These are phyloP conservation scores for Meles meles DNA, from an alignment of 2,113 vertebrate species.

Conservation along the genomic window DNA sequence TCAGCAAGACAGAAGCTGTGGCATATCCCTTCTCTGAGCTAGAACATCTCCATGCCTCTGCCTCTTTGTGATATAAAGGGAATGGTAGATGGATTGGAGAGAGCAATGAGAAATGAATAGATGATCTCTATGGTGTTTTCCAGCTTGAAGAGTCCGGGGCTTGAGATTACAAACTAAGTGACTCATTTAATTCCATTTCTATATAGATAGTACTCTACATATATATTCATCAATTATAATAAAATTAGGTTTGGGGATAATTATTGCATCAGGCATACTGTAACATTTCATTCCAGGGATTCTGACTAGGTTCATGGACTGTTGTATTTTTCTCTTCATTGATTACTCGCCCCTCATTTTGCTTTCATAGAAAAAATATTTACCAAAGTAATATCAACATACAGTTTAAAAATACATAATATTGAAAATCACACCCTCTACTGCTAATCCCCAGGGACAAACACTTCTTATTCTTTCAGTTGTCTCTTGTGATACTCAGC, in stretches of 20 bases:
- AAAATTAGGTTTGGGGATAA: neutral
- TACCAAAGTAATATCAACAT: neutral
- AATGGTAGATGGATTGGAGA: neutral
- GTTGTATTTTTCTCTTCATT: neutral
- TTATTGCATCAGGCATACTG: neutral
- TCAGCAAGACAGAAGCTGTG: neutral
- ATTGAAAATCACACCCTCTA: neutral
- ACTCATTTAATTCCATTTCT: neutral
- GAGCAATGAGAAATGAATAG: neutral
- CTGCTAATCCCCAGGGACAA: neutral
- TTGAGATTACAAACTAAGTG: neutral
- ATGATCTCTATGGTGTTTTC: neutral
- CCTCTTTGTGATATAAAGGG: neutral
- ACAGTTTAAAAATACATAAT: neutral
- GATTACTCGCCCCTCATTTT: neutral
- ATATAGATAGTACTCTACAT: neutral
- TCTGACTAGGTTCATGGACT: neutral
- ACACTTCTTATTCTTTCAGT: neutral
- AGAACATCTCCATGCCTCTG: rapidly evolving
- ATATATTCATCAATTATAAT: neutral
- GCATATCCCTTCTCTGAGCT: neutral
- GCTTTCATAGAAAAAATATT: neutral
- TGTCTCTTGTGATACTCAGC: neutral
- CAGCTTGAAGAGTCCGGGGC: neutral
- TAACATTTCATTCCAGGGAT: neutral